These are phyloP conservation scores for Streptopelia turtur DNA, from an alignment of 2,797 vertebrate genomes.

Conservation along the genomic window DNA sequence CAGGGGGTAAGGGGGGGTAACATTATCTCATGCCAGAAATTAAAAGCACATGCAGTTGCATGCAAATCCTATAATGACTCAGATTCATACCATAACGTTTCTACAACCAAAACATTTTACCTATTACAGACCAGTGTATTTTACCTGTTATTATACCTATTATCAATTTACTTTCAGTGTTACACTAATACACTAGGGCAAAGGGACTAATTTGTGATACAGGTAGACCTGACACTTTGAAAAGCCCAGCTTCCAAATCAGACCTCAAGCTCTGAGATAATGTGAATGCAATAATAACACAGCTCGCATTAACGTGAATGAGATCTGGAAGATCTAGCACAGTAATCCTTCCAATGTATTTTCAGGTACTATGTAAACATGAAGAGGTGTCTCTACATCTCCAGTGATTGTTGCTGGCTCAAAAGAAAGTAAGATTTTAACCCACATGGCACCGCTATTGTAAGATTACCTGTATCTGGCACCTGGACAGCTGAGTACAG, in stretches of 20 bases:
- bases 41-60: neutral
- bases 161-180: neutral
- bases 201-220: neutral
- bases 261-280: neutral
- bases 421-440: neutral
- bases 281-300: neutral
- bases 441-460: neutral
- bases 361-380: neutral
- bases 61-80: neutral
- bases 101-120: neutral
- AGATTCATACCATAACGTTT: neutral
- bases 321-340: neutral
- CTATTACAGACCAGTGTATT: neutral
- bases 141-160: neutral
- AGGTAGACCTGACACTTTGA: neutral
- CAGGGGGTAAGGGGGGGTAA: accelerated
- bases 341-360: accelerated
- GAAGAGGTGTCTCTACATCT: neutral
- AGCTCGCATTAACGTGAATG: neutral
- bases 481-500: neutral
- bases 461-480: neutral
- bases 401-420: neutral
- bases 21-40: neutral
- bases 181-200: neutral
- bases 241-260: accelerated